phyloP scores from a whole-genome alignment of 2,888 invertebrate species.

The Leistus spinibarbis region DNA sequence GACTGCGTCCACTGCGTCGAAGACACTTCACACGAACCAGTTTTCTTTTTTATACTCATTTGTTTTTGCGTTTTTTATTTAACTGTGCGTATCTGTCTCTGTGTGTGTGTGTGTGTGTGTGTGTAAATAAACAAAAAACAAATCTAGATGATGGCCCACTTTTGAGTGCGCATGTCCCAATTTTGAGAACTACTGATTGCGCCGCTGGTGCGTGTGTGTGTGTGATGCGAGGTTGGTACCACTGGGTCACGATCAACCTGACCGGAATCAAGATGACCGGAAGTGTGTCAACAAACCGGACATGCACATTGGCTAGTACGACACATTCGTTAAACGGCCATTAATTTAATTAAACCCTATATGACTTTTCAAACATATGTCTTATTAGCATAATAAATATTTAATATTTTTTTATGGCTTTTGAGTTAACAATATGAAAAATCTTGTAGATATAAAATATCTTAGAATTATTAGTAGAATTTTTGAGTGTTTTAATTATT shows the following conservation, averaged over 20 bases:
- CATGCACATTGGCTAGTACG: no score
- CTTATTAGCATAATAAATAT: not conserved
- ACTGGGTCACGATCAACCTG: constrained; percentile 41
- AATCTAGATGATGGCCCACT: constrained; percentile 30
- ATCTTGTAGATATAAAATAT: no score
- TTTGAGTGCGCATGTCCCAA: constrained; percentile 20
- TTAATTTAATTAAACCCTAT: not conserved
- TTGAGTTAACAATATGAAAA: no score
- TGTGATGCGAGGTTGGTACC: constrained; percentile 16
- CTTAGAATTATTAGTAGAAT: no score
- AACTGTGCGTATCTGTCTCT: not conserved
- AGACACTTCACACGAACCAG: constrained; percentile 30
- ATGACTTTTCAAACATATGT: not conserved
- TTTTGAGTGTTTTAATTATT: no score
- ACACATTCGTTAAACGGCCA: no score
- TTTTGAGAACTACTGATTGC: constrained; percentile 30
- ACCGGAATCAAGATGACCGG: constrained; percentile 47
- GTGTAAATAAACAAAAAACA: constrained; percentile 27
- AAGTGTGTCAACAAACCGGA: constrained; percentile 48
- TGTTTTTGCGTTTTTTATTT: constrained; percentile 27
- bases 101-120: constrained; percentile 15
- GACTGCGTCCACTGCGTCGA: not conserved
- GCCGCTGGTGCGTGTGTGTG: not conserved
- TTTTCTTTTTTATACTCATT: constrained; percentile 20
- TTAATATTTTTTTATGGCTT: no score